These are phyloP conservation scores for Oreotragus oreotragus DNA, from an alignment of 2,113 vertebrate genomes.

Conservation along the genomic window DNA sequence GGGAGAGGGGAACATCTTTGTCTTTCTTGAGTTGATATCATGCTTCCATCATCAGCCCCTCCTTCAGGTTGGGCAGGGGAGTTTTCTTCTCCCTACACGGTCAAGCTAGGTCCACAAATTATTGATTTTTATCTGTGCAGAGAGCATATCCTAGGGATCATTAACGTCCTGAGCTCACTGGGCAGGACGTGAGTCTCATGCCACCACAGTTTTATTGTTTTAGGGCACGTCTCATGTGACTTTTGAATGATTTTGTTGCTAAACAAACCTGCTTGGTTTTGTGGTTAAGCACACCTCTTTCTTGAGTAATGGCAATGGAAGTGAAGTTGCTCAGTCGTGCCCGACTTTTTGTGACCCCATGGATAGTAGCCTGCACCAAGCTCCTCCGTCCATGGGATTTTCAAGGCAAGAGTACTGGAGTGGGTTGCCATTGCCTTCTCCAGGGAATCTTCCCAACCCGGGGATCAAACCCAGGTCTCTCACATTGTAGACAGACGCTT, in stretches of 20 bases:
- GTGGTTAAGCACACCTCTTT: not conserved
- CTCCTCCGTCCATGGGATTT: too few relatives aligned
- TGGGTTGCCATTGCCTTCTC: too few relatives aligned
- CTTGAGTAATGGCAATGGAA: not conserved
- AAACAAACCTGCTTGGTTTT: not conserved
- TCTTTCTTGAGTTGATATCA: not conserved
- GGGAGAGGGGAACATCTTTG: not conserved
- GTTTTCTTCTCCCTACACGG: not conserved
- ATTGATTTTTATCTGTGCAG: not conserved
- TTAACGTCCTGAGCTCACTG: not conserved
- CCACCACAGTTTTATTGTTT: not conserved
- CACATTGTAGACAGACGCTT: too few relatives aligned
- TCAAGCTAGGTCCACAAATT: not conserved
- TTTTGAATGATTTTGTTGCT: not conserved
- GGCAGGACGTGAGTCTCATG: not conserved
- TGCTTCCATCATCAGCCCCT: not conserved
- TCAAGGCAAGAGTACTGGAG: too few relatives aligned
- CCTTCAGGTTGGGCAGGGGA: not conserved
- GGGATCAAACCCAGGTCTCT: too few relatives aligned
- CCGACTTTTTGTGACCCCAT: too few relatives aligned
- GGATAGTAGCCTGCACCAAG: too few relatives aligned
- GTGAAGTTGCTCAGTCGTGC: fast-evolving
- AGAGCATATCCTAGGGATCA: not conserved
- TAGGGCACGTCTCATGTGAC: not conserved
- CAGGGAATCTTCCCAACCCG: too few relatives aligned